Evolutionary conservation across 35 echinoderm and acorn worm genomes (phyloP).

Genomic region (Apostichopus californicus): DNA sequence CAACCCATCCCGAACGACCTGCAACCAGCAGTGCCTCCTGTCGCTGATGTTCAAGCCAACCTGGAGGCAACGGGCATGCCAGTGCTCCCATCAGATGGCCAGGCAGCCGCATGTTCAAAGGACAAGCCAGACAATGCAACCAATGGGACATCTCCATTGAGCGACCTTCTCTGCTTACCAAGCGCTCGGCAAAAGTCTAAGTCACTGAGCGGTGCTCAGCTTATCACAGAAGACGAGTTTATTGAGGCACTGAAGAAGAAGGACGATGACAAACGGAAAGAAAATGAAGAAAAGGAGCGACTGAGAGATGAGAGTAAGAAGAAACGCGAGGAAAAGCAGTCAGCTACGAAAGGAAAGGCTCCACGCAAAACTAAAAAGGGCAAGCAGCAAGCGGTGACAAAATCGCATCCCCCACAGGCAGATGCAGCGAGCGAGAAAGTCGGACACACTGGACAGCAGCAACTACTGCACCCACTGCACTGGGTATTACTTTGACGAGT

Average conservation of each 20-base stretch:
- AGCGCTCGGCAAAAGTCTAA: background rate
- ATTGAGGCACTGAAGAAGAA: background rate
- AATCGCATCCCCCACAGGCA: background rate
- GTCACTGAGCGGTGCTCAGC: slow-evolving; percentile 16
- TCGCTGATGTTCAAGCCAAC: slow-evolving; percentile 6
- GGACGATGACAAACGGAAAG: slow-evolving; percentile 11
- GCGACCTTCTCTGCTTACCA: slow-evolving; percentile 4
- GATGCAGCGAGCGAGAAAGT: background rate
- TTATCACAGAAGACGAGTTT: slow-evolving; percentile 32
- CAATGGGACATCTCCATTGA: slow-evolving; percentile 11
- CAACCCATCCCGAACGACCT: background rate
- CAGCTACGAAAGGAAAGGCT: slow-evolving; percentile 33
- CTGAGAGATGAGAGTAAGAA: slow-evolving; percentile 7
- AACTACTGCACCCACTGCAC: background rate
- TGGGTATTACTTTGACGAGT: slow-evolving; percentile 40
- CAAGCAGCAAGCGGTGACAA: background rate
- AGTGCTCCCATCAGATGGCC: background rate
- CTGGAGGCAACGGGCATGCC: background rate
- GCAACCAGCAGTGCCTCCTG: background rate
- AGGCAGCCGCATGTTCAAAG: background rate
- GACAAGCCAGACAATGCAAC: background rate
- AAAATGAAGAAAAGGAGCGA: slow-evolving; percentile 10
- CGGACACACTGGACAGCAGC: background rate
- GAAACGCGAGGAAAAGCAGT: slow-evolving; percentile 27
- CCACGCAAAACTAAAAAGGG: background rate